Conservation (phyloP, 2,888 invertebrate genomes). For the Enchytraeus crypticus region DNA sequence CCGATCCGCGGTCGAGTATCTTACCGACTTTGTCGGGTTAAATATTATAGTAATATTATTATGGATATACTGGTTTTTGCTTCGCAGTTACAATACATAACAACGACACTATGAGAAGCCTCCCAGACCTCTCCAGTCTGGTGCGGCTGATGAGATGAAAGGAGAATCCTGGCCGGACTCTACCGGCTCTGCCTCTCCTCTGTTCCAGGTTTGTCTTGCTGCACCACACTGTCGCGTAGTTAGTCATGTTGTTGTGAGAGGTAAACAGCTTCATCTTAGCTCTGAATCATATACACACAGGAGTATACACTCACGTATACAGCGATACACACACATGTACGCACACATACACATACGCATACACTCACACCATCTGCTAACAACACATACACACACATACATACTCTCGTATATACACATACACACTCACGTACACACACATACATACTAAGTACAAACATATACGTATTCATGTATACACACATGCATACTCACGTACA, state of each 20-base stretch:
- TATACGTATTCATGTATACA: no score
- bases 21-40: no score
- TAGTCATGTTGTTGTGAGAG: conserved; percentile 96
- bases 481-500: no score
- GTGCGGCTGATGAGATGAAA: conserved; percentile 72
- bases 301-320: background rate
- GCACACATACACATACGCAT: background rate
- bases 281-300: conserved; percentile 35
- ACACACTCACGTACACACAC: no score
- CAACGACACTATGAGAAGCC: no score
- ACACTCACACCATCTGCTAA: background rate
- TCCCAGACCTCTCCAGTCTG: conserved; percentile 47
- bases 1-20: no score
- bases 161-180: conserved; percentile 84
- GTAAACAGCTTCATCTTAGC: conserved; percentile 95
- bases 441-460: no score
- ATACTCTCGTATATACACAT: no score
- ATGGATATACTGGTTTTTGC: no score
- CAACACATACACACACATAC: background rate
- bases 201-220: conserved; percentile 90
- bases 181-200: conserved; percentile 85
- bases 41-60: no score
- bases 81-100: no score
- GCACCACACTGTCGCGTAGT: conserved; percentile 87
- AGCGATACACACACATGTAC: no score